phyloP scores from a whole-genome alignment of 1,140 invertebrate species.

The Centruroides vittatus region DNA sequence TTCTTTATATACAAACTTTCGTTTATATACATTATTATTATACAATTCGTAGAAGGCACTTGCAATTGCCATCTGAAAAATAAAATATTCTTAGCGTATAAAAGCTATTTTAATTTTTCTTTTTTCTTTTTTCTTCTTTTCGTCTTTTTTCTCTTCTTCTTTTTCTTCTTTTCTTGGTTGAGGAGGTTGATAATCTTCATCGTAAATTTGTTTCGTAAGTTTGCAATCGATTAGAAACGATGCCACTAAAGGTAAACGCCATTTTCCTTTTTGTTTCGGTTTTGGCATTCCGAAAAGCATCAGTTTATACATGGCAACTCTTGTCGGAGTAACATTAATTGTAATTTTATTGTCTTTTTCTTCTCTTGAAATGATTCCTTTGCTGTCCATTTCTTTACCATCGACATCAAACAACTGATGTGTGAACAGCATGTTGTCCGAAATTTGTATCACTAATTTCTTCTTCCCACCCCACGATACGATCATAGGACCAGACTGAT shows the following conservation, averaged over 20 bases:
- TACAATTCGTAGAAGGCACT: too few relatives aligned
- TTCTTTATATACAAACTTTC: too few relatives aligned
- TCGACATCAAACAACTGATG: constrained; percentile 23
- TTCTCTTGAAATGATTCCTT: constrained; percentile 21
- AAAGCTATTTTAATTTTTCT: constrained; percentile 14
- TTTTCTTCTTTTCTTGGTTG: constrained; percentile 6
- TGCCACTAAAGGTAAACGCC: constrained; percentile 25
- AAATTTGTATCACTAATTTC: constrained; percentile 22
- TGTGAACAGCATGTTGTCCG: constrained; percentile 24
- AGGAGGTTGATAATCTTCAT: constrained; percentile 16
- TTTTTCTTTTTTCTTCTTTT: constrained; percentile 10
- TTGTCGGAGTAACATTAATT: constrained; percentile 23
- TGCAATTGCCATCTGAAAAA: background rate
- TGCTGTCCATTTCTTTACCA: constrained; percentile 22
- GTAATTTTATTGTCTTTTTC: constrained; percentile 23
- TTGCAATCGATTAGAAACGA: constrained; percentile 29
- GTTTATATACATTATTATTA: too few relatives aligned
- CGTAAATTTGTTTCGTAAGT: constrained; percentile 19
- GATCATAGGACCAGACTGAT: constrained; percentile 26
- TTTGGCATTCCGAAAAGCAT: constrained; percentile 27
- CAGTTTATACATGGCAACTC: constrained; percentile 28
- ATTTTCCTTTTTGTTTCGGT: constrained; percentile 26
- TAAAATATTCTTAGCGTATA: constrained; percentile 5
- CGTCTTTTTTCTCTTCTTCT: constrained; percentile 4
- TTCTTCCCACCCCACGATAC: constrained; percentile 26